Evolutionary conservation across 2,113 vertebrate genomes (phyloP), one percentile per base, ranked within the genome.

Genomic region (Alligator sinensis): DNA sequence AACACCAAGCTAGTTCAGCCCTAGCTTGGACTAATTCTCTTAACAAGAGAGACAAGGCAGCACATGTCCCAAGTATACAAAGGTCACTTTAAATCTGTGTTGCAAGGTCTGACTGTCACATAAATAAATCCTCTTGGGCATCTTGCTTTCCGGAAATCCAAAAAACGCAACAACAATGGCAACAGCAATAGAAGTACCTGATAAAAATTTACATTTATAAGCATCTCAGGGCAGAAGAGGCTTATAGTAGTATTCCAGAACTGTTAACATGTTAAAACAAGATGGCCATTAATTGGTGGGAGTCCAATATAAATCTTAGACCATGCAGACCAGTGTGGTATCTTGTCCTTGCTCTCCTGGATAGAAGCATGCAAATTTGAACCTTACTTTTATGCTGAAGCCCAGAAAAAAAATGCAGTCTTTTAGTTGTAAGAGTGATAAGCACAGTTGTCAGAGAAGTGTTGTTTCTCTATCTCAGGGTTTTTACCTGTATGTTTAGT

Each of bases 401-500:
- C 9, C 87, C 87, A 54, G 3, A 85, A 95, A 22, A 79, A 34
- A 82, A 81, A 77, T 82, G 82, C 60, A 86, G 77, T 6, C 64
- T 81, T 82, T 82, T 61, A 68, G 80, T 17, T 84, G 82, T 84
- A 68, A 21, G 74, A 0, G 11, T 83, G 68, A 87, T 47, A 64
- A 96, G 84, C 82, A 93, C 90, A 38, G 89, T 47, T 82, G 77
- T 55, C 60, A 89, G 74, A 94, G 86, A 93, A 95, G 84, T 94
- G 90, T 30, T 22, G 1, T 58, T 80, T 81, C 87, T 83, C 63
- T 25, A 62, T 25, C 19, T 12, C 34, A 77, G 63, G 80, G 70
- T 11, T 8, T 47, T 38, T 11, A 30, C 82, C 64, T 6, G 2
- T 57, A 89, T 83, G 59, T 34, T 15, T 66, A 95, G 84, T 77